Evolutionary conservation across 2,113 vertebrate genomes (phyloP).

Genomic region (Athene noctua): DNA sequence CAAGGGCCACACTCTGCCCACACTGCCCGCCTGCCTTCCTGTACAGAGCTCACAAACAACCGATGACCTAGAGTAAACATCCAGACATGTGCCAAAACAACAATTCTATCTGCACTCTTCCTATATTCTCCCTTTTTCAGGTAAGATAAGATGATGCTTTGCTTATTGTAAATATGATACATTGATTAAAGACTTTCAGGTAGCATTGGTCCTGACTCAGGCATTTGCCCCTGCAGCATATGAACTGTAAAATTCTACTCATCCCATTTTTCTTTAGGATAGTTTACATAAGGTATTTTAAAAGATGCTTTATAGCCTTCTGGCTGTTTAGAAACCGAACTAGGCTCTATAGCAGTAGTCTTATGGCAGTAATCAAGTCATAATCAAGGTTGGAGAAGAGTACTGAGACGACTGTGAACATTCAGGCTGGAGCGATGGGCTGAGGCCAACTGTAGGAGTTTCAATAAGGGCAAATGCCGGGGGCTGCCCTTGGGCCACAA

Average conservation of each 20-base stretch:
- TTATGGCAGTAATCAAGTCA: not conserved
- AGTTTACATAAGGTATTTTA: not conserved
- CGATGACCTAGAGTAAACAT: not conserved
- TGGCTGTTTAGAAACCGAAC: not conserved
- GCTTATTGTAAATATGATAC: rapidly evolving
- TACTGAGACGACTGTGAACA: not conserved
- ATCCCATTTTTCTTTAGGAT: not conserved
- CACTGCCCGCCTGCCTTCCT: not conserved
- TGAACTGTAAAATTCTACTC: not conserved
- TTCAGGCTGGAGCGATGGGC: not conserved
- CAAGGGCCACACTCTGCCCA: not conserved
- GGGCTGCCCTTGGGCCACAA: no score
- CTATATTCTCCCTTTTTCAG: not conserved
- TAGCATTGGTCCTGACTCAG: not conserved
- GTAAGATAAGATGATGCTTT: not conserved
- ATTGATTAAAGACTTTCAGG: not conserved
- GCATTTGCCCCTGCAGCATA: not conserved
- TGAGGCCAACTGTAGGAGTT: no score
- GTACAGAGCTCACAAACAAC: not conserved
- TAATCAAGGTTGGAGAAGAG: not conserved
- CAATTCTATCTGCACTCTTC: not conserved
- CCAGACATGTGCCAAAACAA: not conserved
- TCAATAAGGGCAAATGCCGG: no score
- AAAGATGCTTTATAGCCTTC: not conserved
- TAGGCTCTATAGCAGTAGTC: not conserved